Evolutionary conservation across 2,113 vertebrate genomes (phyloP).

Genomic region (Perca fluviatilis): DNA sequence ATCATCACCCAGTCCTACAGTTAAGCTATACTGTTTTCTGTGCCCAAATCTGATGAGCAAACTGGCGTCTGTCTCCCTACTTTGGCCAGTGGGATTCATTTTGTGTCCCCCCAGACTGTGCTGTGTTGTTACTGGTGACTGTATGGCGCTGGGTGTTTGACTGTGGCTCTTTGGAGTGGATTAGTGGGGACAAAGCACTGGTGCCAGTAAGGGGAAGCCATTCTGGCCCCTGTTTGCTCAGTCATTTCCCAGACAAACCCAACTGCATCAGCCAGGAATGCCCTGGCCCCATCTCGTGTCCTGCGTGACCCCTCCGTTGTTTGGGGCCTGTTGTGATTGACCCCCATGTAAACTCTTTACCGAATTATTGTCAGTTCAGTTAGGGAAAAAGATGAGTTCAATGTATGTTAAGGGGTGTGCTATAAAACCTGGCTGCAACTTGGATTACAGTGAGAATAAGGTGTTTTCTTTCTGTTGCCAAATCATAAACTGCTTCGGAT

Average conservation of each 20-base stretch:
- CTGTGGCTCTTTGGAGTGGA: constrained; percentile 76
- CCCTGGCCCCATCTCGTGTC: constrained; percentile 63
- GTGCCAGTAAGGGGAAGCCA: constrained; percentile 81
- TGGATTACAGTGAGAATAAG: neutral
- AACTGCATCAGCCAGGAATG: constrained; percentile 70
- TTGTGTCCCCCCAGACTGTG: constrained; percentile 56
- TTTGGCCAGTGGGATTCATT: constrained; percentile 64
- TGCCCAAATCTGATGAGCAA: constrained; percentile 69
- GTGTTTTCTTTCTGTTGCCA: neutral
- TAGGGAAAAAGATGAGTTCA: constrained; percentile 4
- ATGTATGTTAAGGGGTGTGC: neutral
- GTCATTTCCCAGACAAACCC: constrained; percentile 80
- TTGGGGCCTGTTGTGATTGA: constrained; percentile 38
- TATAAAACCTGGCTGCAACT: neutral
- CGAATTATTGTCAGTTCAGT: constrained; percentile 11
- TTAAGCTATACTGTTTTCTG: constrained; percentile 28
- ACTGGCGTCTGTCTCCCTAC: constrained; percentile 61
- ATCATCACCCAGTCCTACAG: constrained; percentile 21
- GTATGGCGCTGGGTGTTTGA: constrained; percentile 70
- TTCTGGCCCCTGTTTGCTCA: constrained; percentile 79
- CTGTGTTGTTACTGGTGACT: constrained; percentile 76
- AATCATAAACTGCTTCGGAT: neutral
- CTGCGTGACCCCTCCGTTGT: constrained; percentile 65
- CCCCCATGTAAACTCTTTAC: constrained; percentile 39
- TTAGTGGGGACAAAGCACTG: constrained; percentile 80